Evolutionary conservation across 2,888 invertebrate species (phyloP).

Genomic region (Napeogenes inachia): DNA sequence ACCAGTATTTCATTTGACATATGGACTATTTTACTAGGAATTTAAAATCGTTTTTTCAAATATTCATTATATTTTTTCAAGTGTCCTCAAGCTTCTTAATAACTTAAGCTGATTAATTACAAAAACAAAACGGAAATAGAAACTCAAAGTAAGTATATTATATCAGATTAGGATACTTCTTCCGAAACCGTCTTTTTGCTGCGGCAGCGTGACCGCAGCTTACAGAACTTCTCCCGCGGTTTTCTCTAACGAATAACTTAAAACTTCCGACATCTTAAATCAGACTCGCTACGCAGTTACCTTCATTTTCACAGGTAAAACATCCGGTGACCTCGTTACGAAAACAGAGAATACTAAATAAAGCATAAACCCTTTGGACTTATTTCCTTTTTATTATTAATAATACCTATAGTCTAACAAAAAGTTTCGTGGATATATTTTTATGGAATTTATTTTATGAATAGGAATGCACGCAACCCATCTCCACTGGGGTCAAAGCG

Average conservation of each 20-base stretch:
- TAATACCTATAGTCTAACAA: background rate
- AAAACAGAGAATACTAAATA: background rate
- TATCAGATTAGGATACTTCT: slow-evolving; percentile 24
- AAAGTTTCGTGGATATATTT: background rate
- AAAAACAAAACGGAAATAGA: slow-evolving; percentile 11
- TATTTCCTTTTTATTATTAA: background rate
- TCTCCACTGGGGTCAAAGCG: slow-evolving; percentile 17
- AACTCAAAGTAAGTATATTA: slow-evolving; percentile 7
- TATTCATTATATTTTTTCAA: too few species aligned
- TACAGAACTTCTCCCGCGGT: slow-evolving; percentile 32
- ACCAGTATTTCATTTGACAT: too few species aligned
- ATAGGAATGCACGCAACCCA: slow-evolving; percentile 1
- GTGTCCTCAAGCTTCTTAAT: background rate
- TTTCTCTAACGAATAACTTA: slow-evolving; percentile 45
- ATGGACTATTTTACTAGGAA: too few species aligned
- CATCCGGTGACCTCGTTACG: slow-evolving; percentile 6
- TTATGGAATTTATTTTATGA: background rate
- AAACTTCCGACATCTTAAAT: slow-evolving; percentile 38
- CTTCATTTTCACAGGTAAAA: slow-evolving; percentile 25
- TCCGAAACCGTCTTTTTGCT: slow-evolving; percentile 36
- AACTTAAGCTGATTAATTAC: slow-evolving; percentile 10
- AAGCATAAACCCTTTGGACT: background rate
- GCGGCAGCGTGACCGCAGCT: slow-evolving; percentile 35
- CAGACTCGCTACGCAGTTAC: slow-evolving; percentile 29
- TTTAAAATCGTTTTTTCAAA: too few species aligned